A percentile compares a stretch with the other conserved stretches of the same genome.
phyloP scores from a whole-genome alignment of 2,113 vertebrate species.

The Muntiacus muntjak region DNA sequence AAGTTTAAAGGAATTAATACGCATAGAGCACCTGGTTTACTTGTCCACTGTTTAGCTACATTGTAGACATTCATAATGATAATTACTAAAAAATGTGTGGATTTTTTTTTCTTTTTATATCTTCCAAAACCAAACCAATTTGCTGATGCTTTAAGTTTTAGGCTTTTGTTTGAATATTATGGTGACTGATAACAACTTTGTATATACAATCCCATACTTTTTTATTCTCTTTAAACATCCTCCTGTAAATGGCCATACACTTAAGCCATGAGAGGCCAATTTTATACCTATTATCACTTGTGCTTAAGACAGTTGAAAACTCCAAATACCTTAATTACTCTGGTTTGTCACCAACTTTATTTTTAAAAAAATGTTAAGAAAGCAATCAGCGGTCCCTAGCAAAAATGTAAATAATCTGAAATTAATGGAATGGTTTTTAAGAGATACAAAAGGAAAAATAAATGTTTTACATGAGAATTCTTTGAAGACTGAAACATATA shows the following conservation, averaged over 20 bases:
- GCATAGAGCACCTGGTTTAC: background rate
- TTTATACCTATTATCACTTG: background rate
- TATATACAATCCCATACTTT: background rate
- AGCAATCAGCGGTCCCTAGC: background rate
- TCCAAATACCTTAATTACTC: background rate
- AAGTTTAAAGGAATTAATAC: background rate
- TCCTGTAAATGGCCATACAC: background rate
- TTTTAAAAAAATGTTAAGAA: background rate
- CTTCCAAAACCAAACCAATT: background rate
- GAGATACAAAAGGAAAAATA: background rate
- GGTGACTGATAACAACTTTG: background rate
- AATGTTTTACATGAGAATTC: background rate
- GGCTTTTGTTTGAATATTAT: background rate
- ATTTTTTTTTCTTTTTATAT: background rate
- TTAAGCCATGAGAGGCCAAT: background rate
- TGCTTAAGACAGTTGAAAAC: background rate
- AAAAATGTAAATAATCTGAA: background rate
- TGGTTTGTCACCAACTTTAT: background rate
- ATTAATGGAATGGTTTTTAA: background rate
- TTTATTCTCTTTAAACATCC: background rate
- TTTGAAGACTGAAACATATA: background rate
- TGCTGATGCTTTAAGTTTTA: background rate
- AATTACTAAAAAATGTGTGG: background rate
- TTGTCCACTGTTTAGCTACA: background rate
- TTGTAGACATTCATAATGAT: background rate